Evolutionary conservation across 1,140 invertebrate genomes (phyloP).

Genomic region (Bathynomus jamesi): DNA sequence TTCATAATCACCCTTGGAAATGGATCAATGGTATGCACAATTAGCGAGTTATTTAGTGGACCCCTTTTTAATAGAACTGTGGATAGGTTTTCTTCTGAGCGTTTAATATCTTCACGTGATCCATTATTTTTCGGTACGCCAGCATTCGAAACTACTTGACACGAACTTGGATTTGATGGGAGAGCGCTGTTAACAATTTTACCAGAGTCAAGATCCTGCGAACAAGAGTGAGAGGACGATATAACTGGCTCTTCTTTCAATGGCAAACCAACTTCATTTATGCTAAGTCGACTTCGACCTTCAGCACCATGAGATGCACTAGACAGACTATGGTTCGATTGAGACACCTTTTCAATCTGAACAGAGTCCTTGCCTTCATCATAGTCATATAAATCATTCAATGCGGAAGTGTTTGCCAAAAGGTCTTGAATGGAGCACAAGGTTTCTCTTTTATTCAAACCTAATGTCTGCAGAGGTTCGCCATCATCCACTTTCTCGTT

Average conservation of each 20-base stretch:
- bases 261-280: background rate
- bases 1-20: conserved; percentile 17
- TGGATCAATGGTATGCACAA: background rate
- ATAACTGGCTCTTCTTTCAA: conserved; percentile 6
- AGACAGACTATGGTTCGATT: too few species aligned
- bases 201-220: background rate
- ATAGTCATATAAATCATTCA: conserved; percentile 13
- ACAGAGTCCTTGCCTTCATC: background rate
- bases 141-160: background rate
- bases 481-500: background rate
- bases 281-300: background rate
- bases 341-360: background rate
- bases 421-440: conserved; percentile 33
- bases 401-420: conserved; percentile 29
- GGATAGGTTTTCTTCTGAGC: background rate
- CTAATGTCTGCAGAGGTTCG: background rate
- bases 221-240: conserved; percentile 12
- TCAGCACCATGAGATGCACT: too few species aligned
- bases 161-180: background rate
- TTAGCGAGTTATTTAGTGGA: too few species aligned
- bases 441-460: background rate
- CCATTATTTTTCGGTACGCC: too few species aligned
- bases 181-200: background rate
- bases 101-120: too few species aligned
- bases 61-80: background rate